Base-by-base conservation (phyloP, 2,797 vertebrate genomes). In the Tangara arthus region DNA sequence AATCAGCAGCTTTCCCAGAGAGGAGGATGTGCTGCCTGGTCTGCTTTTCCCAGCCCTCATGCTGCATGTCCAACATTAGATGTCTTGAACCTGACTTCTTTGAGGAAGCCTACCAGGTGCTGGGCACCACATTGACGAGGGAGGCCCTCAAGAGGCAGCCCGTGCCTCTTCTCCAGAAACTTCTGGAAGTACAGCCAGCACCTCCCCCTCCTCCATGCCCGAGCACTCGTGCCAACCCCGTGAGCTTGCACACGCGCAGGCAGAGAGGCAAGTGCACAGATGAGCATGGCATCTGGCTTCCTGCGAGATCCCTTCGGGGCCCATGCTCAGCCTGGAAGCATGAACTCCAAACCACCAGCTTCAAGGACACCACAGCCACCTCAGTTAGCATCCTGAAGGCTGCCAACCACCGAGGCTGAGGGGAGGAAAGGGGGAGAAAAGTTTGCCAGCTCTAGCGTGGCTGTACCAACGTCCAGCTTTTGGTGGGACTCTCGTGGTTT, bases 201-300 rank as follows among this genome's bases (percentile, higher is more conserved):
- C 6, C 41, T 76, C n/a, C 49, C 21, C 18, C 27, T 68, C 14
- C 37, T 78, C 53, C 35, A 18, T 44, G 26, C 52, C 18, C 0
- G 0, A 82, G 34, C 7, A 47, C 39, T n/a, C 0, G 0, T 41
- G 57, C 49, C 64, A 72, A 0, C 11, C 1, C 11, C 2, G 11
- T 2, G 8, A 80, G 49, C 37, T 85, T 0, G 0, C 32, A 15
- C 0, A 0, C 50, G 12, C 0, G 1, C 32, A 18, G 35, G 23
- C 72, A 72, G 23, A 46, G 27, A 87, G 56, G 61, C 49, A 41
- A 77, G 61, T 0, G 2, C 53, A 18, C 15, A 56, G 63, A 57
- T 0, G 1, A 87, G 41, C 28, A 3, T 0, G 0, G 35, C 63
- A 61, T 47, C 55, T 66, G 60, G 24, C 44, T 59, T 42, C 56